A percentile compares a stretch with the other conserved stretches of the same genome.
Evolutionary conservation across 1,140 invertebrate species (phyloP).

Genomic region (Cataglyphis hispanica): DNA sequence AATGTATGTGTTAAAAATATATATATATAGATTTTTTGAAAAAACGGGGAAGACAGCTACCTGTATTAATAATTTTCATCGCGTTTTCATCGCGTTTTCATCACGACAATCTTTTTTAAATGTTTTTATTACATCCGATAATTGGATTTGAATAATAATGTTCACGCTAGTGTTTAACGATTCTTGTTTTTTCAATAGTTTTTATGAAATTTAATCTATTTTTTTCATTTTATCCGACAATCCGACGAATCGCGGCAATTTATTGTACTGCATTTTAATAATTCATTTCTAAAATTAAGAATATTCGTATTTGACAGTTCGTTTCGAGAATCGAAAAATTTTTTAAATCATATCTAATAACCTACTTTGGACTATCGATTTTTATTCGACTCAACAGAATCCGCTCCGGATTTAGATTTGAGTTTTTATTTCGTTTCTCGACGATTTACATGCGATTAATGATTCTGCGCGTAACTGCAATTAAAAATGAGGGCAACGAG

Average conservation of each 20-base stretch:
- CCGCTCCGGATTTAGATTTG: not conserved
- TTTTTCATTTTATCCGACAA: too few species aligned
- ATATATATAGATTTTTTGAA: too few species aligned
- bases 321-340: not conserved
- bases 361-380: constrained; percentile 4
- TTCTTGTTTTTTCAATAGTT: not conserved
- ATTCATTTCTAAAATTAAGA: not conserved
- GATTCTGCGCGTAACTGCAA: not conserved
- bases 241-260: not conserved
- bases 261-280: not conserved
- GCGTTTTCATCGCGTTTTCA: not conserved
- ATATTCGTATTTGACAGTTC: not conserved
- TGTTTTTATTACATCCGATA: not conserved
- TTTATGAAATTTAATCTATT: not conserved
- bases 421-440: not conserved
- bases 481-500: constrained; percentile 58
- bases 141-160: constrained; percentile 20
- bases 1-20: too few species aligned
- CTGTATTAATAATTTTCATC: not conserved
- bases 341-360: constrained; percentile 37
- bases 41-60: too few species aligned
- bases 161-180: not conserved
- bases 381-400: not conserved
- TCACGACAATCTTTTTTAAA: not conserved
- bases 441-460: constrained; percentile 20